phyloP scores from a whole-genome alignment of 2,888 invertebrate genomes.

The Notodonta dromedarius region DNA sequence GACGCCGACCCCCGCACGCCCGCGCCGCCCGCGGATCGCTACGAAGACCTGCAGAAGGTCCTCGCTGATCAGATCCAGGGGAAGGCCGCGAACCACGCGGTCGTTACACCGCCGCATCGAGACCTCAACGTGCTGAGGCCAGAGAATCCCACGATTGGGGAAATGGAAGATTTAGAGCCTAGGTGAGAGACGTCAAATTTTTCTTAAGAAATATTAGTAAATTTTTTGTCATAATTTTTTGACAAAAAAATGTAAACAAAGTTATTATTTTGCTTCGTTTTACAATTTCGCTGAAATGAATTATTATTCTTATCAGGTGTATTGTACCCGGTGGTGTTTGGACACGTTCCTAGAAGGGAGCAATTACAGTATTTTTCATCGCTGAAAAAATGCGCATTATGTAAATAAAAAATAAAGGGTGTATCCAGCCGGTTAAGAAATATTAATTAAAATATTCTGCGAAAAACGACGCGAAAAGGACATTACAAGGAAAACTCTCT shows the following conservation, averaged over 20 bases:
- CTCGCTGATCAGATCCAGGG: constrained; percentile 79
- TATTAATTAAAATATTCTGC: constrained; percentile 80
- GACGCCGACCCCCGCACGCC: constrained; percentile 64
- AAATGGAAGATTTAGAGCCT: constrained; percentile 85
- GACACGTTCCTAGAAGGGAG: constrained; percentile 22
- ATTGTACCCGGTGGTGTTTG: constrained; percentile 6
- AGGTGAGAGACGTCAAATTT: constrained; percentile 68
- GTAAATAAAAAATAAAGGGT: constrained; percentile 45
- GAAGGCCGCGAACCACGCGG: constrained; percentile 80
- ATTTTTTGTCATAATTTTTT: too few relatives aligned
- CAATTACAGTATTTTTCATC: constrained; percentile 28
- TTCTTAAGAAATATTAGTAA: too few relatives aligned
- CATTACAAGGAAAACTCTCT: constrained; percentile 78
- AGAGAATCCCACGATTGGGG: constrained; percentile 89
- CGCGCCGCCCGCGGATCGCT: constrained; percentile 83
- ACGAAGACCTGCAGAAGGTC: constrained; percentile 85
- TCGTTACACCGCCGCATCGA: constrained; percentile 76
- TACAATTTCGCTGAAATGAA: background rate
- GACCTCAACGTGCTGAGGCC: constrained; percentile 81
- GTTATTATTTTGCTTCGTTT: background rate
- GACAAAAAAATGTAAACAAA: too few relatives aligned
- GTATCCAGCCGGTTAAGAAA: constrained; percentile 60
- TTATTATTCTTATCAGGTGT: constrained; percentile 16
- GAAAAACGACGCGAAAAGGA: constrained; percentile 76
- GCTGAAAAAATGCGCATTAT: constrained; percentile 25